Conservation (phyloP, 2,797 vertebrate species). For the Delichon dasypus region DNA sequence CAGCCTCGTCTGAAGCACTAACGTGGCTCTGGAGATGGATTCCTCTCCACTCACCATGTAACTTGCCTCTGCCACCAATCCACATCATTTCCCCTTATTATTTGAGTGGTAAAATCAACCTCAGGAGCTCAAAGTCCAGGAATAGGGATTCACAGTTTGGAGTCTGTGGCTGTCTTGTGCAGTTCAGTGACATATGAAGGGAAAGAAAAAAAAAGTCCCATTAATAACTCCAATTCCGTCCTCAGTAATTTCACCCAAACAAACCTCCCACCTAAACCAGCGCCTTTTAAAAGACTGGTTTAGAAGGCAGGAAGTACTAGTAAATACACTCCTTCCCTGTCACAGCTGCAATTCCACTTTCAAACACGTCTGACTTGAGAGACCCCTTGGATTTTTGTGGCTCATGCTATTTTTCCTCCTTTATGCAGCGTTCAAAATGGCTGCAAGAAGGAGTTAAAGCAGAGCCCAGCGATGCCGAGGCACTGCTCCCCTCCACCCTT, state of each 20-base stretch:
- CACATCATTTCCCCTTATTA: not conserved
- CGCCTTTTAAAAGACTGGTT: not conserved
- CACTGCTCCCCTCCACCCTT: not conserved
- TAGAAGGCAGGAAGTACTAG: not conserved
- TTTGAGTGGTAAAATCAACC: not conserved
- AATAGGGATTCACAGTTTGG: not conserved
- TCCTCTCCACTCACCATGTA: not conserved
- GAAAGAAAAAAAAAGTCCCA: not conserved
- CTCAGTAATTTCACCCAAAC: not conserved
- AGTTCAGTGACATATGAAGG: not conserved
- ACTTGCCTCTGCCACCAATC: not conserved
- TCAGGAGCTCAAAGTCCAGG: not conserved
- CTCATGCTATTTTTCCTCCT: not conserved
- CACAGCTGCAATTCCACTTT: not conserved
- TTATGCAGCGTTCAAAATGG: not conserved
- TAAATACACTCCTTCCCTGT: not conserved
- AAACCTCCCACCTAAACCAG: not conserved
- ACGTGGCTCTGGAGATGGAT: not conserved
- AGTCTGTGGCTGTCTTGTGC: rapidly evolving
- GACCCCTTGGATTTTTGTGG: not conserved
- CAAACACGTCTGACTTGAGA: not conserved
- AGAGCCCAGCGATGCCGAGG: not conserved
- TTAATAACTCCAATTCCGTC: not conserved
- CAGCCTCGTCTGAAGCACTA: not conserved
- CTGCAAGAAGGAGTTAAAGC: not conserved